Conservation (phyloP, 2,797 vertebrate species). For the Esox masquinongy region DNA sequence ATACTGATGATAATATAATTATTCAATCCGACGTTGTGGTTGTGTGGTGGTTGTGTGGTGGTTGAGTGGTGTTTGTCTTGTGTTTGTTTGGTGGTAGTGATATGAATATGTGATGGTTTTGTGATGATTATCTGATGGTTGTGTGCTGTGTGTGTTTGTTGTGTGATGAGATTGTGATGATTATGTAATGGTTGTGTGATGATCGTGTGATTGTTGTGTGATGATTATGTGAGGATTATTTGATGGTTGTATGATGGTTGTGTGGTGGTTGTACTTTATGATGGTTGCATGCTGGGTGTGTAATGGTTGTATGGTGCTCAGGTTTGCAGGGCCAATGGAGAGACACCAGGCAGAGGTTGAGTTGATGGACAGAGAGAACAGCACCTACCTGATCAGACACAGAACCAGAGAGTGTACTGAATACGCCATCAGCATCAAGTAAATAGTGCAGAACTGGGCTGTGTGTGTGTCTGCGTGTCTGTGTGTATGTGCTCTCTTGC, state of each 20-base stretch:
- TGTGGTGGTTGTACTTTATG: background rate
- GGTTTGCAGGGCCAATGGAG: conserved; percentile 95
- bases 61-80: too few species aligned
- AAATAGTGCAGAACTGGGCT: conserved; percentile 61
- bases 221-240: too few species aligned
- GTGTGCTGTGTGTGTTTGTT: too few species aligned
- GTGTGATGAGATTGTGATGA: background rate
- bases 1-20: background rate
- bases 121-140: background rate
- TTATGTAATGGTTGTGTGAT: background rate
- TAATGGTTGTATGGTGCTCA: conserved; percentile 57
- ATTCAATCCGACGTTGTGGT: background rate
- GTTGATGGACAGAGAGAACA: conserved; percentile 85
- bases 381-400: conserved; percentile 92
- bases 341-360: conserved; percentile 89
- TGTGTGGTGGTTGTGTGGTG: background rate
- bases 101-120: background rate
- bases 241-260: background rate
- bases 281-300: too few species aligned
- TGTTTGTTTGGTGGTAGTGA: too few species aligned
- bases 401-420: conserved; percentile 90
- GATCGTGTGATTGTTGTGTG: background rate
- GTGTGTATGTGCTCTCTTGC: background rate
- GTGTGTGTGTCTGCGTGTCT: too few species aligned
- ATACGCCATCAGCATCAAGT: conserved; percentile 99